Conservation (phyloP, 1,140 invertebrate species). For the Philopotamus ludificatus region DNA sequence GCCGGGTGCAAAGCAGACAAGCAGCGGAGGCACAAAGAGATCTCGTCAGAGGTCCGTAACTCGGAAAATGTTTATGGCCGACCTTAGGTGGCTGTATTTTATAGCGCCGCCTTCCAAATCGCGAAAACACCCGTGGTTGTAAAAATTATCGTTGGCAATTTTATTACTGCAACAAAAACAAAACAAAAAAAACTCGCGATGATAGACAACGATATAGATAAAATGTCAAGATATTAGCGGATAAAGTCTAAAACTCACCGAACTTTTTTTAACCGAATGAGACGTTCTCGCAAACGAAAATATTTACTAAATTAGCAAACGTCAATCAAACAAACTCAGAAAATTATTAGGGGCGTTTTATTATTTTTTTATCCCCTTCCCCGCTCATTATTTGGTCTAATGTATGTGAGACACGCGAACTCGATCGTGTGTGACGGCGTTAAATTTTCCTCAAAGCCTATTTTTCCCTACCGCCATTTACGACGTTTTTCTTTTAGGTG, state of each 20-base stretch:
- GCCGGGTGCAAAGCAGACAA: too few species aligned
- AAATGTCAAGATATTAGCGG: not conserved
- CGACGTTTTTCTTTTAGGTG: too few species aligned
- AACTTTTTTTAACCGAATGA: not conserved
- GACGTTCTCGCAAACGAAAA: not conserved
- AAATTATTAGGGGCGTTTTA: not conserved
- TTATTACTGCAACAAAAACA: too few species aligned
- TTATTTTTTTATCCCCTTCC: not conserved
- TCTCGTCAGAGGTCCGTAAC: too few species aligned
- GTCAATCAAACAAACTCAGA: not conserved
- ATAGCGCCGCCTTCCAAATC: too few species aligned
- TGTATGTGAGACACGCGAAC: slow-evolving; percentile 4
- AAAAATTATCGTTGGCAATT: too few species aligned
- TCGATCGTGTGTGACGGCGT: not conserved
- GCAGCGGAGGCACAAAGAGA: too few species aligned
- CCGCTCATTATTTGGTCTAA: slow-evolving; percentile 9
- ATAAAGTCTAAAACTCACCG: not conserved
- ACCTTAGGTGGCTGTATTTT: too few species aligned
- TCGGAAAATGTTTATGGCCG: too few species aligned
- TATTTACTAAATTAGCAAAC: not conserved
- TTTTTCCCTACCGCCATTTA: not conserved
- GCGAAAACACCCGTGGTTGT: too few species aligned
- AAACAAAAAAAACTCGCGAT: too few species aligned
- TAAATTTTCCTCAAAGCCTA: not conserved
- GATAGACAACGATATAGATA: not conserved